phyloP scores from a whole-genome alignment of 2,113 vertebrate genomes.

The Heterotilapia buettikoferi region DNA sequence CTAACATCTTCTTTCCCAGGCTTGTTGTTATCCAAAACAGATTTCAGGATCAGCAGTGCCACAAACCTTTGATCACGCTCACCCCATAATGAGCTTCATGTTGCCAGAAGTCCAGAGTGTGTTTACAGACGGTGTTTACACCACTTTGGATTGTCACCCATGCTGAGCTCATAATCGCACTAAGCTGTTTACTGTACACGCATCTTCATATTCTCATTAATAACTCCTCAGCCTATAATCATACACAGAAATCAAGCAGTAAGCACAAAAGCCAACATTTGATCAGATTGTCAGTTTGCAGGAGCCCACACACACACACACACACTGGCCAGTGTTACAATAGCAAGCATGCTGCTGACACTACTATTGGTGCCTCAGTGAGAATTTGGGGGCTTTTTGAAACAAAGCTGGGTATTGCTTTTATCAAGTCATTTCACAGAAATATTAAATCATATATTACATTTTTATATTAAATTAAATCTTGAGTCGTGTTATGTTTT shows the following conservation, averaged over 20 bases:
- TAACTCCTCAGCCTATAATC: not conserved
- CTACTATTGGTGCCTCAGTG: not conserved
- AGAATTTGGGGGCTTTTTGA: not conserved
- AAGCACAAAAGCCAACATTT: constrained; percentile 2
- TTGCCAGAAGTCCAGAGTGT: constrained; percentile 25
- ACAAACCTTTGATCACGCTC: constrained; percentile 23
- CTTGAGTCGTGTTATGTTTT: not conserved
- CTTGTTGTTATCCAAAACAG: constrained; percentile 1
- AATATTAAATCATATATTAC: not conserved
- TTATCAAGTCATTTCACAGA: not conserved
- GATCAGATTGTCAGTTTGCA: not conserved
- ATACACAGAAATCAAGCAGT: not conserved
- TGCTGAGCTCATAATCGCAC: not conserved
- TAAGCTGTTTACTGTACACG: constrained; percentile 8
- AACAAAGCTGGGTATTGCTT: not conserved
- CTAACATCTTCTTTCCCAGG: not conserved
- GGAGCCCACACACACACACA: not conserved
- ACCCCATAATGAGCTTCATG: not conserved
- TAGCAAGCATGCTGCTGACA: not conserved
- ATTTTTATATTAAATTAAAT: not conserved
- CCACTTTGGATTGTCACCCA: not conserved
- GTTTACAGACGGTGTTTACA: constrained; percentile 28
- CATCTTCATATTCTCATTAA: constrained; percentile 4
- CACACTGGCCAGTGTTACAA: not conserved
- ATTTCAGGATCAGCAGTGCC: constrained; percentile 9